These are phyloP conservation scores for Brachionus plicatilis DNA, from an alignment of 1,140 invertebrate genomes.

Conservation along the genomic window DNA sequence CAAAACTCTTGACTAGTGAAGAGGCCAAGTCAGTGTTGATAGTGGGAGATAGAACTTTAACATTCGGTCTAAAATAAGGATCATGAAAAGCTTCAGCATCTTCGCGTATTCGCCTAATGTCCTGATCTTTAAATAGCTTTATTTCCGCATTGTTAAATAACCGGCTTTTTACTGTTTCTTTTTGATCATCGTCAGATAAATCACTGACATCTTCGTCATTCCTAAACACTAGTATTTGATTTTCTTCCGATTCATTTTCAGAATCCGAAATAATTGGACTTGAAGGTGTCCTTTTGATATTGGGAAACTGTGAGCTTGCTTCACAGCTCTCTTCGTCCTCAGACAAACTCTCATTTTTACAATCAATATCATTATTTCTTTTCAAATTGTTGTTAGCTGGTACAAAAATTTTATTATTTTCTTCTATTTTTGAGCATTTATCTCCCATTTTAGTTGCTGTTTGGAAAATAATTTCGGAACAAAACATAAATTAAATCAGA, in stretches of 20 bases:
- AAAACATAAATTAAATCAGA: not conserved
- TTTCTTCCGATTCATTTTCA: not conserved
- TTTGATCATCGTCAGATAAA: not conserved
- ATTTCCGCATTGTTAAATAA: not conserved
- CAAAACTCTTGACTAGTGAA: not conserved
- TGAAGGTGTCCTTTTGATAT: not conserved
- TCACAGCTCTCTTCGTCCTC: not conserved
- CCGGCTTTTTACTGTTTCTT: not conserved
- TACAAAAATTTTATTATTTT: not conserved
- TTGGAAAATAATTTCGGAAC: not conserved
- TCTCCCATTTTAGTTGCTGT: not conserved
- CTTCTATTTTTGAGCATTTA: slow-evolving; percentile 13
- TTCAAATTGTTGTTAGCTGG: not conserved
- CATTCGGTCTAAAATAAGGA: not conserved
- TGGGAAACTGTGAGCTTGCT: not conserved
- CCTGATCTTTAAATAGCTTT: not conserved
- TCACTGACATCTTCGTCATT: not conserved
- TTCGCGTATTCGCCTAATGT: not conserved
- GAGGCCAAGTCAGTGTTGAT: not conserved
- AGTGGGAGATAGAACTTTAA: not conserved
- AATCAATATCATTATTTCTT: not conserved
- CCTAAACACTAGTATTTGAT: not conserved
- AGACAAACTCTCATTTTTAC: not conserved
- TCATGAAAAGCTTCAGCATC: not conserved
- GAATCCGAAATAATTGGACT: not conserved